Base-by-base conservation (phyloP, 2,888 invertebrate species). In the Andrena bicolor region DNA sequence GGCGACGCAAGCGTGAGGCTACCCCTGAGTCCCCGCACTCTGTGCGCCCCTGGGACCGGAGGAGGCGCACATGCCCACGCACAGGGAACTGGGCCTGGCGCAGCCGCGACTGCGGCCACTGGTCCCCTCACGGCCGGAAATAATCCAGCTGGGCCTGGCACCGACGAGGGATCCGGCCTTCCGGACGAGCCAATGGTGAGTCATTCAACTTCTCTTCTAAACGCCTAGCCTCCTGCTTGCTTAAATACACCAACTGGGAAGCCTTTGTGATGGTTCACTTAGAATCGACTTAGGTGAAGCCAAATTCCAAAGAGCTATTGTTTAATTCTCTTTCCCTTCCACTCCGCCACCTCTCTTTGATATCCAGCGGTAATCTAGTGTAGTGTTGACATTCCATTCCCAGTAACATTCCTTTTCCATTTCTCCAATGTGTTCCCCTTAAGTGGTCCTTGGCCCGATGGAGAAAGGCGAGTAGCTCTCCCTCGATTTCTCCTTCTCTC, bases 181-280 rank as follows among this genome's bases (percentile, higher is more conserved):
- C 89, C 90, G 23, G 93, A 93, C 78, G 93, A 93, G 84, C 92
- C 92, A 20, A 93, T 93, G 92, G 90, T 83, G 0, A 41, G 41
- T 16, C 13, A 41, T 5, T 16, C 16, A 4, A 41, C 13, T 5
- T 4, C 41, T 41, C 1, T 5, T 41, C 13, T 16, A 41, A 41
- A 16, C 1, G 16, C 16, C 41, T n/a, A n/a, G n/a, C n/a, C n/a
- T n/a, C n/a, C n/a, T 41, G 41, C 16, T 16, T 1, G 41, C 41
- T 16, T 4, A 28, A 30, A 30, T 0, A 30, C 30, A 41, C 2
- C 41, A 41, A 41, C 13, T 1, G 41, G 13, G 41, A 41, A 41
- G 41, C 41, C 41, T 41, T 13, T 13, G 41, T 1, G 41, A 41
- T 13, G 41, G 41, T 41, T 41, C 13, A 1, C 41, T 41, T 41